Evolutionary conservation across 2,888 invertebrate genomes (phyloP).

Genomic region (Apamea sordens): DNA sequence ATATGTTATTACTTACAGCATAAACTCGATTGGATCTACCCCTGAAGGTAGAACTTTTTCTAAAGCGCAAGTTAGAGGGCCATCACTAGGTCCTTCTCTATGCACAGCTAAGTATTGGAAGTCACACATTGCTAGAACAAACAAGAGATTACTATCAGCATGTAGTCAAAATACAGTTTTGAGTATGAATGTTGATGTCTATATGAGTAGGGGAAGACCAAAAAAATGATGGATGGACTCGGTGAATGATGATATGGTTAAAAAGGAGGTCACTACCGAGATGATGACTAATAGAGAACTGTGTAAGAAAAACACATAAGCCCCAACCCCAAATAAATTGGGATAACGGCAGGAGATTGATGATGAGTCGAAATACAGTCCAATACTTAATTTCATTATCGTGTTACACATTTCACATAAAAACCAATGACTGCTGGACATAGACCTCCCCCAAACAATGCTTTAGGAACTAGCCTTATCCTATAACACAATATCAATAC

Average conservation of each 20-base stretch:
- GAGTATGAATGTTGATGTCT: not conserved
- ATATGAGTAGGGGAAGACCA: too few relatives aligned
- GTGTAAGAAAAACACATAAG: too few relatives aligned
- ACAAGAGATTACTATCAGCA: constrained; percentile 4
- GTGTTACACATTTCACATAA: not conserved
- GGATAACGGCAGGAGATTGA: too few relatives aligned
- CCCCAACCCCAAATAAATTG: too few relatives aligned
- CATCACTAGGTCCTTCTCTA: constrained; percentile 76
- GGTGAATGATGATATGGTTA: too few relatives aligned
- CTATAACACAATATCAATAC: not conserved
- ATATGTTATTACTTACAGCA: constrained; percentile 74
- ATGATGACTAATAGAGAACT: too few relatives aligned
- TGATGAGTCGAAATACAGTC: too few relatives aligned
- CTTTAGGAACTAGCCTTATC: not conserved
- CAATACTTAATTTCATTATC: not conserved
- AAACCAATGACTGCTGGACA: not conserved
- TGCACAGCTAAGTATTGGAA: constrained; percentile 97
- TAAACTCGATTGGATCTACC: constrained; percentile 75
- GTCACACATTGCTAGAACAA: constrained; percentile 94
- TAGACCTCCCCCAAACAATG: not conserved
- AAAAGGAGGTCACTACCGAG: too few relatives aligned
- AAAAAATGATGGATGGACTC: too few relatives aligned
- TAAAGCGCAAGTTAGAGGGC: constrained; percentile 90
- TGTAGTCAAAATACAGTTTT: not conserved
- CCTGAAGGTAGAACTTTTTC: constrained; percentile 91